Conservation (phyloP, 2,888 invertebrate genomes). For the Crematogaster levior region DNA sequence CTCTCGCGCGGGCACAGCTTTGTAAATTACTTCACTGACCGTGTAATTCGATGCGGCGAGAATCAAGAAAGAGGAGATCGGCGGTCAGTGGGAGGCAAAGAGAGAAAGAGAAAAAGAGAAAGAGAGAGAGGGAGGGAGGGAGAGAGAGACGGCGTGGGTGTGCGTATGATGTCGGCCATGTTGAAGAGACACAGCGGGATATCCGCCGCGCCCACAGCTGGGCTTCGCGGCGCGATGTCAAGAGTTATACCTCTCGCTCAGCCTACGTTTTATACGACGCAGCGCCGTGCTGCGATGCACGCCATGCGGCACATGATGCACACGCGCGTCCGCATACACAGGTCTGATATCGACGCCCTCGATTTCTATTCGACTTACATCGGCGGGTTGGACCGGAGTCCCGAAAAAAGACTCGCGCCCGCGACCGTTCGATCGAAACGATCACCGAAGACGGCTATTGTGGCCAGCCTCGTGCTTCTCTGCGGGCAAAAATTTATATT, state of each 20-base stretch:
- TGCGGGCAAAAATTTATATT: slow-evolving; percentile 13
- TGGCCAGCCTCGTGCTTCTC: neutral
- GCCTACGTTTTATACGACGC: slow-evolving; percentile 61
- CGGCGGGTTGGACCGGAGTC: slow-evolving; percentile 7
- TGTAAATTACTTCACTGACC: slow-evolving; percentile 72
- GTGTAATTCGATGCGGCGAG: slow-evolving; percentile 70
- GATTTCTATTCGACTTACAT: slow-evolving; percentile 65
- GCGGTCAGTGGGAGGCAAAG: slow-evolving; percentile 27
- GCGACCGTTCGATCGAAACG: neutral
- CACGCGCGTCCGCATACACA: slow-evolving; percentile 15
- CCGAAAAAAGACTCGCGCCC: slow-evolving; percentile 35
- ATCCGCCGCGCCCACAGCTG: slow-evolving; percentile 82
- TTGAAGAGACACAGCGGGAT: slow-evolving; percentile 81
- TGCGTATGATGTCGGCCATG: slow-evolving; percentile 80
- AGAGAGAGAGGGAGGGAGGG: neutral
- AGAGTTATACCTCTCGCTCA: slow-evolving; percentile 45
- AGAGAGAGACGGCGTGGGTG: slow-evolving; percentile 76
- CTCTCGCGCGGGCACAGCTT: slow-evolving; percentile 63
- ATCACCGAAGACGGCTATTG: slow-evolving; percentile 25
- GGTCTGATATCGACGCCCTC: slow-evolving; percentile 61
- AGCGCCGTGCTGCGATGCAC: slow-evolving; percentile 26
- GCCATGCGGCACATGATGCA: slow-evolving; percentile 41
- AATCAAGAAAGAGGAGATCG: slow-evolving; percentile 34
- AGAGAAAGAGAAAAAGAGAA: neutral
- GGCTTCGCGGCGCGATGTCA: slow-evolving; percentile 45